These are phyloP conservation scores for Galeopterus variegatus DNA, from an alignment of 2,113 vertebrate genomes.

Conservation along the genomic window DNA sequence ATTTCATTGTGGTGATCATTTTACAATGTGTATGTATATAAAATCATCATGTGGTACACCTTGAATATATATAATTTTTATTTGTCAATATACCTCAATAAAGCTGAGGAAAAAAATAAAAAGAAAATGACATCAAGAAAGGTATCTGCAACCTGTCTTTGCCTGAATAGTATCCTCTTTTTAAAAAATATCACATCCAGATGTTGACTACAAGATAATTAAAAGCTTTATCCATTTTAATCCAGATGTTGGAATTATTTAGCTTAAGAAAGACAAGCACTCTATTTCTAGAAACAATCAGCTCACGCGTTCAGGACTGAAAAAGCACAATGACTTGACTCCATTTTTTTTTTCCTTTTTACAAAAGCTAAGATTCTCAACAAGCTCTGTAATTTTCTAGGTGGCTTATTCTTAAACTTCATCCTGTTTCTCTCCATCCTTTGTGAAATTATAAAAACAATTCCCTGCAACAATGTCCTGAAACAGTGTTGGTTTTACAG, in stretches of 20 bases:
- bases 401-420: constrained; percentile 25
- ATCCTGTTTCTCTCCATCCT: constrained; percentile 2
- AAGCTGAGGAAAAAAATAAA: neutral
- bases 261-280: constrained; percentile 29
- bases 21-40: neutral
- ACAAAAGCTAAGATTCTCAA: constrained; percentile 46
- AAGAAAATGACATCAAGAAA: constrained; percentile 9
- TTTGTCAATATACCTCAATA: constrained; percentile 17
- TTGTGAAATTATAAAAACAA: constrained; percentile 29
- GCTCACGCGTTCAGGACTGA: neutral
- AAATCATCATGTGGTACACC: neutral
- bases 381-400: constrained; percentile 25
- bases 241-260: constrained; percentile 29
- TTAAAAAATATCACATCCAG: neutral
- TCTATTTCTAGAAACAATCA: constrained; percentile 23
- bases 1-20: neutral
- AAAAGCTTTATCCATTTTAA: constrained; percentile 51
- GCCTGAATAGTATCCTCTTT: neutral
- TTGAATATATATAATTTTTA: neutral
- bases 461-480: neutral
- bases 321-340: neutral
- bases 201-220: constrained; percentile 54
- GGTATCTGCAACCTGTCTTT: neutral
- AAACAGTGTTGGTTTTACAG: constrained; percentile 17
- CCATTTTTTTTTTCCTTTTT: constrained; percentile 28